A percentile compares a stretch with the other conserved stretches of the same genome.
These are phyloP conservation scores for Microcebus griseorufus DNA, from an alignment of 2,113 vertebrate genomes.

Conservation along the genomic window DNA sequence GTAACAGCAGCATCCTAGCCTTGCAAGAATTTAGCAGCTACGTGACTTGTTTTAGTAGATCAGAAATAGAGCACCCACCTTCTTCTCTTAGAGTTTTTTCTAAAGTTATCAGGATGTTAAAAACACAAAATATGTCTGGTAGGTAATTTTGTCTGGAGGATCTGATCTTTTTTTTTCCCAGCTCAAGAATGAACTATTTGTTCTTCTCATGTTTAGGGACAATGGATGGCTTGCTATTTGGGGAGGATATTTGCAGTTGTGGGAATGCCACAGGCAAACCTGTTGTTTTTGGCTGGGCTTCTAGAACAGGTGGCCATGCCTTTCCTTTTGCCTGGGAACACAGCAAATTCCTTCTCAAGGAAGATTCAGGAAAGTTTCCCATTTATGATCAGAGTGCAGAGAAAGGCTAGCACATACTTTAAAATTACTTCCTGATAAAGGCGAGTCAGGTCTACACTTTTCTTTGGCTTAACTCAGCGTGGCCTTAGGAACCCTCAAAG, in stretches of 20 bases:
- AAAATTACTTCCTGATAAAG: conserved; percentile 36
- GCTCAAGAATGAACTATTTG: conserved; percentile 13
- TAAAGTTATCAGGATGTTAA: neutral
- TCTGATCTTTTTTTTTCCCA: neutral
- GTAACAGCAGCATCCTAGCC: neutral
- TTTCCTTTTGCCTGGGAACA: conserved; percentile 65
- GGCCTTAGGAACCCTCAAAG: neutral
- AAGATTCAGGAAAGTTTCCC: conserved; percentile 16
- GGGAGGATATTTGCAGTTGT: conserved; percentile 34
- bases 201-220: conserved; percentile 39
- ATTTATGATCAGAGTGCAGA: conserved; percentile 16
- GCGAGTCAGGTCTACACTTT: neutral
- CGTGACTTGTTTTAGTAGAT: neutral
- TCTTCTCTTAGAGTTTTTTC: neutral
- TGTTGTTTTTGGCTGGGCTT: conserved; percentile 70
- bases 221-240: conserved; percentile 48
- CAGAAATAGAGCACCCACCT: neutral
- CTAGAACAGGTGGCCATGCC: conserved; percentile 74
- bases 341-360: conserved; percentile 51
- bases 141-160: conserved; percentile 24
- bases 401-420: conserved; percentile 43
- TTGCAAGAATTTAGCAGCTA: conserved; percentile 35
- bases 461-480: neutral
- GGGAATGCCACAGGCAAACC: conserved; percentile 63
- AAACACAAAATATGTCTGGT: conserved; percentile 29